Evolutionary conservation across 2,113 vertebrate species (phyloP).

Genomic region (Rhinopithecus roxellana): DNA sequence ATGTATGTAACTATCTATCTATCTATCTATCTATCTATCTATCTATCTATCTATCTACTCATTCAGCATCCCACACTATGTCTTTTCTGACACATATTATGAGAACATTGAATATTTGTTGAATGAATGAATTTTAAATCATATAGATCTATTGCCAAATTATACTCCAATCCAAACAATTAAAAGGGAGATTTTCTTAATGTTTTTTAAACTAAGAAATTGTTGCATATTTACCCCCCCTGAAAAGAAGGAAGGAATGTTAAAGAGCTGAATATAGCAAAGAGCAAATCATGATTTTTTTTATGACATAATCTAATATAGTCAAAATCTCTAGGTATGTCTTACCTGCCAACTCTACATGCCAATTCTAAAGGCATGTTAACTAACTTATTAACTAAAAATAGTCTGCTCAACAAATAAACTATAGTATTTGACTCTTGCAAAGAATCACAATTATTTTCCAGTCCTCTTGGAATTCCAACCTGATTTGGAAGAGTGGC

Average conservation of each 20-base stretch:
- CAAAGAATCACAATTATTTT: conserved; percentile 39
- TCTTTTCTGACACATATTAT: background rate
- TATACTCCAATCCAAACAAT: background rate
- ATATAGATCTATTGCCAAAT: background rate
- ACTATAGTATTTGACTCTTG: conserved; percentile 64
- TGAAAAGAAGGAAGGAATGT: background rate
- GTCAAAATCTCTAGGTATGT: background rate
- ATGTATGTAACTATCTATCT: background rate
- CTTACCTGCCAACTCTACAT: conserved; percentile 82
- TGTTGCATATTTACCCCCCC: background rate
- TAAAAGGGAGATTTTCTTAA: background rate
- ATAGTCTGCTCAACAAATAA: conserved; percentile 82
- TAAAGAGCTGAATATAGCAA: background rate
- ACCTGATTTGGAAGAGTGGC: conserved; percentile 69
- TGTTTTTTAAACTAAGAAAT: background rate
- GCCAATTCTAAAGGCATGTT: conserved; percentile 73
- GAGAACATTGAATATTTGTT: background rate
- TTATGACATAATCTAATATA: background rate
- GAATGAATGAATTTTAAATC: background rate
- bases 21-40: background rate
- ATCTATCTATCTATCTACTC: background rate
- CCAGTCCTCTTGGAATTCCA: background rate
- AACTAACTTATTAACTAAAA: conserved; percentile 81
- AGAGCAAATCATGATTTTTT: background rate
- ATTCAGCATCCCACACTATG: background rate